These are phyloP conservation scores for Nebria ingens DNA, from an alignment of 1,140 invertebrate genomes.

Conservation along the genomic window DNA sequence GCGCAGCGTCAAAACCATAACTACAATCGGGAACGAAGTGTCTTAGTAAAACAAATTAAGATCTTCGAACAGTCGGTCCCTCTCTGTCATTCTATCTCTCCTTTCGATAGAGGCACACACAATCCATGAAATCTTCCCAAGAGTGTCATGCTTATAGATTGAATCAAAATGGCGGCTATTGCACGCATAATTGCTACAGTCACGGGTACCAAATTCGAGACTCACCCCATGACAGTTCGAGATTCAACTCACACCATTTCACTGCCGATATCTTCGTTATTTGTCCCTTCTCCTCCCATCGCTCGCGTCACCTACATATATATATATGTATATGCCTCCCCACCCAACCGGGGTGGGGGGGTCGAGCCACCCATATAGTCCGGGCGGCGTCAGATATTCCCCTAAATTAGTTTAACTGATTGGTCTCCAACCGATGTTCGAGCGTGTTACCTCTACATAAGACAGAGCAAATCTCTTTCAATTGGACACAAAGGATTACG, in stretches of 20 bases:
- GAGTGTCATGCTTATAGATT: constrained; percentile 30
- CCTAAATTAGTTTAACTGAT: not conserved
- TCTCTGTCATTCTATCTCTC: too few species aligned
- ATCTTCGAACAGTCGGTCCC: not conserved
- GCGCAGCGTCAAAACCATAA: too few species aligned
- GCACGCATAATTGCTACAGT: constrained; percentile 28
- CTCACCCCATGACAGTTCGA: not conserved
- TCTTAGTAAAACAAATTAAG: not conserved
- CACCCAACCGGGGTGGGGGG: constrained; percentile 3
- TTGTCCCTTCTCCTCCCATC: constrained; percentile 10
- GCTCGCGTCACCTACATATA: not conserved
- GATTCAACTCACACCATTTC: not conserved
- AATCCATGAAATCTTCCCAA: constrained; percentile 16
- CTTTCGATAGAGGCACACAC: too few species aligned
- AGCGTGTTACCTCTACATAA: too few species aligned
- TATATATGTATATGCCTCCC: constrained; percentile 10
- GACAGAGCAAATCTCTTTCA: too few species aligned
- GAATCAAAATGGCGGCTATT: constrained; percentile 29
- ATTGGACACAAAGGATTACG: too few species aligned
- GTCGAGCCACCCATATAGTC: too few species aligned
- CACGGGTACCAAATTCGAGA: not conserved
- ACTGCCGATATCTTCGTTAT: constrained; percentile 10
- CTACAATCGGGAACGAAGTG: not conserved
- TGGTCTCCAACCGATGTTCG: not conserved
- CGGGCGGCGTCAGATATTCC: not conserved